phyloP scores from a whole-genome alignment of 2,797 vertebrate species.

The Mormyrus proboscirostris region DNA sequence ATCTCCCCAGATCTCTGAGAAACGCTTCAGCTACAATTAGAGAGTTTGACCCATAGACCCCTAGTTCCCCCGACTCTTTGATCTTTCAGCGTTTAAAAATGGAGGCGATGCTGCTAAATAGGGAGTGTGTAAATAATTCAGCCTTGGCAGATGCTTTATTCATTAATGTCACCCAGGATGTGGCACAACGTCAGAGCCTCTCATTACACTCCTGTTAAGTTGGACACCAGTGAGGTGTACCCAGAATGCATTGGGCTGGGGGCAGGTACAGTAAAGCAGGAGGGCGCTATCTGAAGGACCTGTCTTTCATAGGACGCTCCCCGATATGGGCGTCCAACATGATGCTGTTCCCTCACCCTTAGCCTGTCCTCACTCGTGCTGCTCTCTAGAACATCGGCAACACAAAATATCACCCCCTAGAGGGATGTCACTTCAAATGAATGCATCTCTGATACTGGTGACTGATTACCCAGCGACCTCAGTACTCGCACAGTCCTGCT shows the following conservation, averaged over 20 bases:
- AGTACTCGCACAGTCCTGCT: not conserved
- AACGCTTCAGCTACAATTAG: not conserved
- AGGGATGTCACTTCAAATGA: not conserved
- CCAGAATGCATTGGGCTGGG: not conserved
- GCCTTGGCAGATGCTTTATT: slow-evolving; percentile 23
- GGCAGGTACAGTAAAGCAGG: not conserved
- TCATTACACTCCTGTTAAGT: not conserved
- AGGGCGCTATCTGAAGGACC: not conserved
- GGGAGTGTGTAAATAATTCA: slow-evolving; percentile 24
- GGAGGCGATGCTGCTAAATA: slow-evolving; percentile 13
- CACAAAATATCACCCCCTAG: not conserved
- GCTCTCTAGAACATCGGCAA: not conserved
- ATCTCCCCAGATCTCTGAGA: not conserved
- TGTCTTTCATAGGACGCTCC: not conserved
- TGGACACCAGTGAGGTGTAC: not conserved
- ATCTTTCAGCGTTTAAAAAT: slow-evolving; percentile 20
- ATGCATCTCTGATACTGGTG: not conserved
- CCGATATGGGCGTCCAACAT: not conserved
- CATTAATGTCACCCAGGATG: slow-evolving; percentile 24
- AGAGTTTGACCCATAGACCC: slow-evolving; percentile 11
- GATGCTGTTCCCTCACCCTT: not conserved
- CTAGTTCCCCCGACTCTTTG: not conserved
- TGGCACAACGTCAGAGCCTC: slow-evolving; percentile 12
- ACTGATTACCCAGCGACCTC: not conserved
- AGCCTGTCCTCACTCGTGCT: not conserved